phyloP scores from a whole-genome alignment of 1,140 invertebrate genomes.

The Colletes gigas region DNA sequence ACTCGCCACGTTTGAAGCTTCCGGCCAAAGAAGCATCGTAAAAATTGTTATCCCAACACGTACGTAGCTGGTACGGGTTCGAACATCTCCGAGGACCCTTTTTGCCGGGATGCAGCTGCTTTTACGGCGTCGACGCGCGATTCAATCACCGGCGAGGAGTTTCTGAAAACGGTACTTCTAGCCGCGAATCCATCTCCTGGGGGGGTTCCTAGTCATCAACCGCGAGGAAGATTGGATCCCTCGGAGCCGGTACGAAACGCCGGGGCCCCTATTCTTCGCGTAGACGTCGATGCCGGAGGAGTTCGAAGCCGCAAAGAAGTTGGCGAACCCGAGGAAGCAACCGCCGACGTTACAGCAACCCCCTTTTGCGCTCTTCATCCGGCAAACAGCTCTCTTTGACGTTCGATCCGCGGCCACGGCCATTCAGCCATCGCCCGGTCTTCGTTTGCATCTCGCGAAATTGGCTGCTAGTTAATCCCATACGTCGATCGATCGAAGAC shows the following conservation, averaged over 20 bases:
- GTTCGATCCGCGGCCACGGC: background rate
- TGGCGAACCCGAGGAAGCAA: conserved; percentile 1
- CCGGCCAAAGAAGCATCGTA: background rate
- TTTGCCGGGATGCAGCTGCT: background rate
- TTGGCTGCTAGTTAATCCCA: background rate
- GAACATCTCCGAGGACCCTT: background rate
- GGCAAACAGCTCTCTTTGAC: background rate
- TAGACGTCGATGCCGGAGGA: background rate
- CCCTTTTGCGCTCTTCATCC: conserved; percentile 14
- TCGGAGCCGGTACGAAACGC: background rate
- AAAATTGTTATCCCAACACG: background rate
- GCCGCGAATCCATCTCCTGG: background rate
- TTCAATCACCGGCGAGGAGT: background rate
- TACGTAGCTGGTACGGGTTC: background rate
- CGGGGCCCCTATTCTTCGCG: background rate
- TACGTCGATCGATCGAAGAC: background rate
- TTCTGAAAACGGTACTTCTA: background rate
- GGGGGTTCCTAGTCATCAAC: background rate
- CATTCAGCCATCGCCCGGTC: background rate
- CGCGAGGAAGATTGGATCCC: background rate
- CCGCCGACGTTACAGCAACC: background rate
- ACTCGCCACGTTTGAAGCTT: too few species aligned
- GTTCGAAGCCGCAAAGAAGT: conserved; percentile 18
- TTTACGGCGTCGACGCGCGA: background rate
- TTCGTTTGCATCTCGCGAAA: conserved; percentile 19